A percentile compares a stretch with the other conserved stretches of the same genome.
These are phyloP conservation scores for Pandemis cinnamomeana DNA, from an alignment of 2,888 invertebrate genomes.

Conservation along the genomic window DNA sequence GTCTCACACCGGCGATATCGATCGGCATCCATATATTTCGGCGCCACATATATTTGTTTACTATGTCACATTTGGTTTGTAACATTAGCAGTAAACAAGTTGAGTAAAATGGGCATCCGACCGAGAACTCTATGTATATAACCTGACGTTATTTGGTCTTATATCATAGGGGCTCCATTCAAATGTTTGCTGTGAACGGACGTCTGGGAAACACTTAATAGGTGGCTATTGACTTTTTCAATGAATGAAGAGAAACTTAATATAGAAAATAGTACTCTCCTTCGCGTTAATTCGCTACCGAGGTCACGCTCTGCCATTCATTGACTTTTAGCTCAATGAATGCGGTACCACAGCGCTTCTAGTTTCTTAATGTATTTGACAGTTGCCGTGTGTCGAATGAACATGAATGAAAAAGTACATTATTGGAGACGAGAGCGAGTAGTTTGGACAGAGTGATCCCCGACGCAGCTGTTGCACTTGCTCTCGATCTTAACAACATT, in stretches of 20 bases:
- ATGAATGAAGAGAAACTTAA: conserved; percentile 20
- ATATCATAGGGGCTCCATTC: neutral
- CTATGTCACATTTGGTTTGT: conserved; percentile 7
- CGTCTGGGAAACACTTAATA: neutral
- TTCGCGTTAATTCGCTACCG: conserved; percentile 8
- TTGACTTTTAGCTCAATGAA: neutral
- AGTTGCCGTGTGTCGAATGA: no score
- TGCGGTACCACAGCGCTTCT: neutral
- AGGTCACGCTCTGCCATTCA: conserved; percentile 11
- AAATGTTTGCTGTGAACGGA: neutral
- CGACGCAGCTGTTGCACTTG: no score
- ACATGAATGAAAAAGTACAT: no score
- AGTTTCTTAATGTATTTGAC: no score
- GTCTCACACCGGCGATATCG: neutral
- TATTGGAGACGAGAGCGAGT: no score
- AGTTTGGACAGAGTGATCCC: no score
- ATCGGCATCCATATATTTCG: conserved; percentile 5
- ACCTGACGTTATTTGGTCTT: conserved; percentile 1
- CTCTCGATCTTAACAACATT: no score
- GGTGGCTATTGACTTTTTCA: conserved; percentile 20
- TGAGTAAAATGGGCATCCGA: conserved; percentile 4
- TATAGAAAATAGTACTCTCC: neutral
- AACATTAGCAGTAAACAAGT: conserved; percentile 13
- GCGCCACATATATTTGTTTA: conserved; percentile 9
- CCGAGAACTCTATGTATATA: neutral